Base-by-base conservation (phyloP, 2,113 vertebrate species). In the Nannobrachium achirus region DNA sequence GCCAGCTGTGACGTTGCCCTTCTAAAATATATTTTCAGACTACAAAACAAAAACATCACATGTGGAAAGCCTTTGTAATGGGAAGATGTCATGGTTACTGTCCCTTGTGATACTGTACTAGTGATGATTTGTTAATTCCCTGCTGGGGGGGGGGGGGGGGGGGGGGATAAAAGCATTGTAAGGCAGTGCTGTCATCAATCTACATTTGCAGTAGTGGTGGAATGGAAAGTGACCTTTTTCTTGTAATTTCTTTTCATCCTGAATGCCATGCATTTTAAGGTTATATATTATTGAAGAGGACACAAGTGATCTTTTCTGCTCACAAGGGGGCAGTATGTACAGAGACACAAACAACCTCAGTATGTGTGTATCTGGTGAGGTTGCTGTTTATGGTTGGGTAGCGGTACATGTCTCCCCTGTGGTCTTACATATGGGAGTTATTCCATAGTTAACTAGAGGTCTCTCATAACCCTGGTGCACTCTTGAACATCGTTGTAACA, bases 281-380 rank as follows among this genome's bases (percentile, higher is more conserved):
- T n/a, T 66, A 7, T 63, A 44, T 8, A 50, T 63, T 66, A 50
- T 10, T 25, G 48, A 39, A 41, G 63, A 60, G 40, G 25, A 62
- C 33, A 20, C 6, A 74, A 66, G 71, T 8, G 19, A 38, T 45
- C 7, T 51, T 64, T 63, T 10, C 40, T 72, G 69, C 66, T 86
- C 87, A 90, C 86, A 81, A 92, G 88, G 88, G 88, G 88, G 89
- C 91, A 90, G 86, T 87, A 73, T 89, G 71, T 66, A 33, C 68
- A 74, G 72, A 72, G 46, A 25, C 25, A 63, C 40, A 72, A 49
- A 16, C 46, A 48, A 71, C 25, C 65, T 53, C 10, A 1, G 48
- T 10, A 52, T 6, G 3, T 39, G 56, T 58, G 65, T 69, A 38
- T 63, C 39, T 69, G 48, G 15, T 51, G 33, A 50, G 66, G 55